Evolutionary conservation across 2,888 invertebrate genomes (phyloP).

Genomic region (Amblyjoppa fuscipennis): DNA sequence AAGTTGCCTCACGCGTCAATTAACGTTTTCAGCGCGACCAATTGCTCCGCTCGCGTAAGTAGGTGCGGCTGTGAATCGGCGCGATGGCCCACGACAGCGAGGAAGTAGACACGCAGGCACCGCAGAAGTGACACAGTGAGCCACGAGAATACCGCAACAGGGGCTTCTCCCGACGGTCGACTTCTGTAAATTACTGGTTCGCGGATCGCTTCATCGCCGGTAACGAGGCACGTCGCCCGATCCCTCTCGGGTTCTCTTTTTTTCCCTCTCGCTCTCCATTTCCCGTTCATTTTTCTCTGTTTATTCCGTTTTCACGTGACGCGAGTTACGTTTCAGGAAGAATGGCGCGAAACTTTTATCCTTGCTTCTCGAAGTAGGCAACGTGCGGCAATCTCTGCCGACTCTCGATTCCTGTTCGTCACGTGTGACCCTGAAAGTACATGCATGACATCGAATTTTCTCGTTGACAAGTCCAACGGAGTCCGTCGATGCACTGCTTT

Average conservation of each 20-base stretch:
- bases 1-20: slow-evolving; percentile 75
- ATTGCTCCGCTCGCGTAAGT: slow-evolving; percentile 72
- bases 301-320: background rate
- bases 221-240: slow-evolving; percentile 67
- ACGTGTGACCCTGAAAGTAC: too few species aligned
- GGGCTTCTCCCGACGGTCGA: slow-evolving; percentile 43
- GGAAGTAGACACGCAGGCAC: slow-evolving; percentile 58
- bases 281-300: background rate
- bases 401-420: background rate
- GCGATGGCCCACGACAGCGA: background rate
- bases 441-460: too few species aligned
- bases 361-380: background rate
- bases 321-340: background rate
- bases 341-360: background rate
- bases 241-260: slow-evolving; percentile 26
- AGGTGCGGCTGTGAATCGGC: slow-evolving; percentile 77
- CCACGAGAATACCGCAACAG: slow-evolving; percentile 48
- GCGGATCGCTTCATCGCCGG: slow-evolving; percentile 77
- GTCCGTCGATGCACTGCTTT: too few species aligned
- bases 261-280: background rate
- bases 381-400: background rate
- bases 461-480: too few species aligned
- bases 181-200: slow-evolving; percentile 75
- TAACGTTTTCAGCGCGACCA: slow-evolving; percentile 78
- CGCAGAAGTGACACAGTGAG: slow-evolving; percentile 68